Conservation (phyloP, 2,888 invertebrate species). For the Anarsia innoxiella region DNA sequence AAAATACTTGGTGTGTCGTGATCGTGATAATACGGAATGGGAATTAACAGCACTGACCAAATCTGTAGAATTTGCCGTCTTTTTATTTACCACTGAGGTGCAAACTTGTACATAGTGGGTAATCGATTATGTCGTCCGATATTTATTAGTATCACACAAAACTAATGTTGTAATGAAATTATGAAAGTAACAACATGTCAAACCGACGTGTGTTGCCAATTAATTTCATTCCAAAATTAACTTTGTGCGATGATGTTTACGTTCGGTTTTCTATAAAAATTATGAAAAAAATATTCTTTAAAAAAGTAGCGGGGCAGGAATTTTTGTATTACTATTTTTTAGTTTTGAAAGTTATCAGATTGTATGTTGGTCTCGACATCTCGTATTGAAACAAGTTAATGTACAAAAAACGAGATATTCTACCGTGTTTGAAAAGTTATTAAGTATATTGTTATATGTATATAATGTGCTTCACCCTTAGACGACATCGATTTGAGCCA, state of each 20-base stretch:
- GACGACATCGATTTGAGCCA: conserved; percentile 18
- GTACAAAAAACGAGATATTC: conserved; percentile 3
- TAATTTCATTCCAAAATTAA: too few relatives aligned
- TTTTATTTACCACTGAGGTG: too few relatives aligned
- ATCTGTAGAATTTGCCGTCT: too few relatives aligned
- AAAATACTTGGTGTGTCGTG: conserved; percentile 5
- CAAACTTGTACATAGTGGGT: too few relatives aligned
- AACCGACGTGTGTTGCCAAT: too few relatives aligned
- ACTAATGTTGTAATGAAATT: too few relatives aligned
- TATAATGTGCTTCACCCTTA: conserved; percentile 56
- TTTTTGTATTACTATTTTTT: conserved; percentile 9
- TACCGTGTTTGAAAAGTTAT: conserved; percentile 15
- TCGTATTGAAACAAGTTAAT: background rate
- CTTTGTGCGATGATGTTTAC: too few relatives aligned
- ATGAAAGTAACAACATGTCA: too few relatives aligned
- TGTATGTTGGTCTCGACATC: background rate
- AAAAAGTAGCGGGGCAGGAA: conserved; percentile 2
- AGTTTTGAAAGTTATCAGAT: conserved; percentile 2
- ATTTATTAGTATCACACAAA: too few relatives aligned
- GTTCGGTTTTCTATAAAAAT: too few relatives aligned
- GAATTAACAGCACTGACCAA: conserved; percentile 8
- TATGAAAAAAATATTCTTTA: conserved; percentile 4
- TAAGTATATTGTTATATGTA: conserved; percentile 60
- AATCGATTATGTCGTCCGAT: too few relatives aligned
- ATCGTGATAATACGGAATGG: too few relatives aligned